Conservation (phyloP, 1,140 invertebrate species). For the Anagrus nilaparvatae region DNA sequence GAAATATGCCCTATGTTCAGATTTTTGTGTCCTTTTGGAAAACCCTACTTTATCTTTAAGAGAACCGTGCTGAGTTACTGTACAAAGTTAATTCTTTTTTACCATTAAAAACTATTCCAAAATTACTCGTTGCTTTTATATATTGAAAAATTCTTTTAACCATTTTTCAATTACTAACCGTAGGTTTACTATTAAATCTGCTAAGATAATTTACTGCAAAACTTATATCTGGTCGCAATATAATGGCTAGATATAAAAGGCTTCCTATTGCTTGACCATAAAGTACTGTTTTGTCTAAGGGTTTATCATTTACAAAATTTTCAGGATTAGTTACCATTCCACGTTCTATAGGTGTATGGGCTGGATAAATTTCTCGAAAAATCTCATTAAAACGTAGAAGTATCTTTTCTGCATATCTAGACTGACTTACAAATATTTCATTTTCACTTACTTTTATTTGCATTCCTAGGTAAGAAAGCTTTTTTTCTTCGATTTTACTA, state of each 20-base stretch:
- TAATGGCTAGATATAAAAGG: neutral
- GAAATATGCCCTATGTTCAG: too few species aligned
- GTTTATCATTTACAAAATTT: conserved; percentile 4
- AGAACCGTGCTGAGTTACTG: too few species aligned
- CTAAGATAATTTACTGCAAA: too few species aligned
- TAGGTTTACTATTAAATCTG: too few species aligned
- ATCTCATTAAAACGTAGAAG: neutral
- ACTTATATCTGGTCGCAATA: neutral
- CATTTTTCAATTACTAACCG: too few species aligned
- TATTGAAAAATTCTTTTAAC: too few species aligned
- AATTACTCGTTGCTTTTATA: too few species aligned
- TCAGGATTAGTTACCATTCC: neutral
- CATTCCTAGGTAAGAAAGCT: neutral
- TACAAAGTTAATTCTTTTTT: too few species aligned
- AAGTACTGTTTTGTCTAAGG: neutral
- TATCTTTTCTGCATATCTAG: neutral
- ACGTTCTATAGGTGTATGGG: conserved; percentile 1
- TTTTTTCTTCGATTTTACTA: neutral
- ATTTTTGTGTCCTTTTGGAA: too few species aligned
- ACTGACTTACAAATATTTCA: neutral
- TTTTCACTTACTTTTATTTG: neutral
- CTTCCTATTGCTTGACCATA: conserved; percentile 1
- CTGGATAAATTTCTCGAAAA: neutral
- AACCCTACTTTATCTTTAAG: too few species aligned
- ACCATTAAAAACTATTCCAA: too few species aligned